A percentile compares a stretch with the other conserved stretches of the same genome.
These are phyloP conservation scores for Labroides dimidiatus DNA, from an alignment of 2,797 vertebrate species.

Conservation along the genomic window DNA sequence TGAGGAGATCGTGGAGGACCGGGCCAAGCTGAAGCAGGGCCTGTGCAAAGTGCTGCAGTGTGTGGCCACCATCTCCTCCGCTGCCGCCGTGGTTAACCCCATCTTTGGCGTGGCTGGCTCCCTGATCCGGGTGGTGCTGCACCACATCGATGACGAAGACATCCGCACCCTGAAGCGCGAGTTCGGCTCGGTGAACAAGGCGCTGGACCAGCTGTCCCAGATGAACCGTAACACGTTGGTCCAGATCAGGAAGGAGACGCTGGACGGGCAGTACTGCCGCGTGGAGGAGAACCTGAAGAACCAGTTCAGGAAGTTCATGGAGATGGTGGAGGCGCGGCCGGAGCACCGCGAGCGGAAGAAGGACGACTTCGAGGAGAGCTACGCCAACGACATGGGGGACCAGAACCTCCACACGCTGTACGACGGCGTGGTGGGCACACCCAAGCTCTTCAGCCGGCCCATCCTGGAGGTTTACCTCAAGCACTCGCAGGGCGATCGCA, in stretches of 20 bases:
- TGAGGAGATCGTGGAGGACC: conserved; percentile 76
- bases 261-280: conserved; percentile 80
- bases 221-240: conserved; percentile 76
- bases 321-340: conserved; percentile 76
- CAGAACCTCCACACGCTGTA: conserved; percentile 88
- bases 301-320: conserved; percentile 87
- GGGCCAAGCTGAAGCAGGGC: conserved; percentile 80
- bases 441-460: conserved; percentile 84
- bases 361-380: conserved; percentile 78
- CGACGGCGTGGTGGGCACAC: conserved; percentile 82
- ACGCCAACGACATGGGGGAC: conserved; percentile 79
- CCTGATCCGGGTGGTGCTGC: conserved; percentile 84
- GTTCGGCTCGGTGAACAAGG: conserved; percentile 78
- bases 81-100: conserved; percentile 85
- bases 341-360: conserved; percentile 69
- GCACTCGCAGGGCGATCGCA: conserved; percentile 77
- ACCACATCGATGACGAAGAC: conserved; percentile 84
- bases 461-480: conserved; percentile 85
- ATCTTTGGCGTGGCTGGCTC: conserved; percentile 85
- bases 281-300: conserved; percentile 85
- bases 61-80: conserved; percentile 84
- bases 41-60: conserved; percentile 81
- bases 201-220: conserved; percentile 78
- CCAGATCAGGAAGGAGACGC: conserved; percentile 83
- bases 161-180: conserved; percentile 83